These are phyloP conservation scores for Malachius bipustulatus DNA, from an alignment of 2,888 invertebrate genomes.

Conservation along the genomic window DNA sequence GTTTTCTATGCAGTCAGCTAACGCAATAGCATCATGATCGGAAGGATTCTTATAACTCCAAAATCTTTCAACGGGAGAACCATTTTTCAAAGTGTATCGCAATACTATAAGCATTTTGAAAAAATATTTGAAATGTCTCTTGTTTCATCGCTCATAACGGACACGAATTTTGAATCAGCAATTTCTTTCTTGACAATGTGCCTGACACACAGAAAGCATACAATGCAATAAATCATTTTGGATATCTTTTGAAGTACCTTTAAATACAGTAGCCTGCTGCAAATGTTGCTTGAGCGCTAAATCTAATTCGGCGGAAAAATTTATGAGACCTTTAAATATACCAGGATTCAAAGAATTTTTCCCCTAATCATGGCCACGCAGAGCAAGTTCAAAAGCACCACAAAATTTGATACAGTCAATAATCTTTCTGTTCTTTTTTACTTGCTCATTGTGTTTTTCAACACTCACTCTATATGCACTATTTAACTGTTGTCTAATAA, in stretches of 20 bases:
- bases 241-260: conserved; percentile 25
- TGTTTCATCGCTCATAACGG: conserved; percentile 26
- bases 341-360: conserved; percentile 20
- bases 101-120: conserved; percentile 24
- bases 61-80: conserved; percentile 20
- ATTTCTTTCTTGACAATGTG: too few species aligned
- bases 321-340: conserved; percentile 23
- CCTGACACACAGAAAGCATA: conserved; percentile 24
- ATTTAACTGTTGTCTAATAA: too few species aligned
- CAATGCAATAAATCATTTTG: conserved; percentile 28
- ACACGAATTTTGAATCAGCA: conserved; percentile 16
- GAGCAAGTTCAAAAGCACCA: not conserved
- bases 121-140: conserved; percentile 21
- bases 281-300: conserved; percentile 21
- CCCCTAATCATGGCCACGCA: conserved; percentile 21
- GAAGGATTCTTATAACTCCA: conserved; percentile 22
- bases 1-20: conserved; percentile 11
- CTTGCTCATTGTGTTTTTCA: not conserved
- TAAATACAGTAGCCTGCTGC: conserved; percentile 22
- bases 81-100: conserved; percentile 21
- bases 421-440: not conserved
- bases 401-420: not conserved
- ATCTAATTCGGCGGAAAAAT: conserved; percentile 25
- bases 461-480: not conserved
- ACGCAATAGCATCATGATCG: conserved; percentile 13